These are phyloP conservation scores for Acholoe squamosa DNA, from an alignment of 2,888 invertebrate species.

Conservation along the genomic window DNA sequence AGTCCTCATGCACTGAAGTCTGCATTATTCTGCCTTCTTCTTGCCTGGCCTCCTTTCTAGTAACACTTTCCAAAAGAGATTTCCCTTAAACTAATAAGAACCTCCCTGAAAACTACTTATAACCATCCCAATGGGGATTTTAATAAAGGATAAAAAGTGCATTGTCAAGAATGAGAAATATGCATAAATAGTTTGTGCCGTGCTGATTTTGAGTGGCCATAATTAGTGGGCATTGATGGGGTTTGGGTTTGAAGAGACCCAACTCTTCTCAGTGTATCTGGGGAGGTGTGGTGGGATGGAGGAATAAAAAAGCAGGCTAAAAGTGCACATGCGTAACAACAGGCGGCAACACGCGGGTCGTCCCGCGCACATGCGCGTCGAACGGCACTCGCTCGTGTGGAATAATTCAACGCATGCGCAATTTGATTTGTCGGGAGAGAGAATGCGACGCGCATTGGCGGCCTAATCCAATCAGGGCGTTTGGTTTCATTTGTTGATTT, in stretches of 20 bases:
- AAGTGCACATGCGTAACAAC: slow-evolving; percentile 32
- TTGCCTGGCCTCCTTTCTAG: not conserved
- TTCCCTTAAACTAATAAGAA: not conserved
- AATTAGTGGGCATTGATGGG: slow-evolving; percentile 19
- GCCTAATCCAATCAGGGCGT: slow-evolving; percentile 49
- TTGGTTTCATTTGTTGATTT: slow-evolving; percentile 61
- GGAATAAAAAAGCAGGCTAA: not conserved
- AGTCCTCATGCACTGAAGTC: not conserved
- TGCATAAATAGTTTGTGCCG: too few species aligned
- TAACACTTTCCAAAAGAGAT: not conserved
- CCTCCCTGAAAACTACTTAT: not conserved
- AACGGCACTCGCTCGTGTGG: slow-evolving; percentile 20
- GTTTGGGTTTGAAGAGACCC: not conserved
- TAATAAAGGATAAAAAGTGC: not conserved
- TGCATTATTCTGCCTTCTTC: not conserved
- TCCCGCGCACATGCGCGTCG: slow-evolving; percentile 28
- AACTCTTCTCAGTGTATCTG: not conserved
- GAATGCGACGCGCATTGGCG: slow-evolving; percentile 47
- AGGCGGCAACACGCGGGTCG: slow-evolving; percentile 31
- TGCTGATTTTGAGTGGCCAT: not conserved
- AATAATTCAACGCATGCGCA: slow-evolving; percentile 59
- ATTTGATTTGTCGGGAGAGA: slow-evolving; percentile 53
- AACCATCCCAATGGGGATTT: not conserved
- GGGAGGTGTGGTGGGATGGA: slow-evolving; percentile 9
- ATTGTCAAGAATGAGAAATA: too few species aligned